Percentiles rank a stretch among this genome's conserved stretches.
Evolutionary conservation across 2,113 vertebrate genomes (phyloP).

Genomic region (Machaerirhynchus nigripectus): DNA sequence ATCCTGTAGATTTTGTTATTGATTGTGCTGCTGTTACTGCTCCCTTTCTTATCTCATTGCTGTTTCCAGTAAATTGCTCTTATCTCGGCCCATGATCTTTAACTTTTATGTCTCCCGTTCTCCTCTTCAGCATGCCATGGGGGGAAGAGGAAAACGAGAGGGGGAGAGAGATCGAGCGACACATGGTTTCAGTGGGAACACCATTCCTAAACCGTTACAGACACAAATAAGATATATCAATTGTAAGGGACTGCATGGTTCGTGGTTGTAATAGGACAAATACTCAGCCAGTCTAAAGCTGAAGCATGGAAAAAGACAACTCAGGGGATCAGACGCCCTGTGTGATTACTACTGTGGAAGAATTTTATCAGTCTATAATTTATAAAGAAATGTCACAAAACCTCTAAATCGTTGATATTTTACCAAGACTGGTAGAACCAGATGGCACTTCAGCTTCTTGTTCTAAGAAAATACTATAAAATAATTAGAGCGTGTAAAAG

Average conservation of each 20-base stretch:
- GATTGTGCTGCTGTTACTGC: background rate
- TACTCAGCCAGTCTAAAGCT: background rate
- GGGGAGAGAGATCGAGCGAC: fast-evolving
- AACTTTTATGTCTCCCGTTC: background rate
- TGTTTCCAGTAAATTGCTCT: background rate
- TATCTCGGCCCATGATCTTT: background rate
- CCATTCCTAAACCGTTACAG: background rate
- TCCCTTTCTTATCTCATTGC: background rate
- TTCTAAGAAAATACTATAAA: background rate
- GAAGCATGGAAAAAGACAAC: background rate
- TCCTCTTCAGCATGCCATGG: background rate
- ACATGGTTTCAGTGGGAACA: background rate
- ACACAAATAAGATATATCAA: background rate
- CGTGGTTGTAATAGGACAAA: background rate
- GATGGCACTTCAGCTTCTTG: background rate
- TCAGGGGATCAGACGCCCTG: background rate
- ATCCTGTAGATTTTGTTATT: background rate
- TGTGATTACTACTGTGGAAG: background rate
- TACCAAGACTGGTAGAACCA: background rate
- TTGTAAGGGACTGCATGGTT: background rate
- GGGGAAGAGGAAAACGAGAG: background rate
- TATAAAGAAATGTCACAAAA: background rate
- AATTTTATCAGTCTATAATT: background rate
- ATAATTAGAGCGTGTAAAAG: background rate
- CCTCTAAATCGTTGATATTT: background rate